These are phyloP conservation scores for Rhysida immarginata DNA, from an alignment of 1,140 invertebrate species.

Conservation along the genomic window DNA sequence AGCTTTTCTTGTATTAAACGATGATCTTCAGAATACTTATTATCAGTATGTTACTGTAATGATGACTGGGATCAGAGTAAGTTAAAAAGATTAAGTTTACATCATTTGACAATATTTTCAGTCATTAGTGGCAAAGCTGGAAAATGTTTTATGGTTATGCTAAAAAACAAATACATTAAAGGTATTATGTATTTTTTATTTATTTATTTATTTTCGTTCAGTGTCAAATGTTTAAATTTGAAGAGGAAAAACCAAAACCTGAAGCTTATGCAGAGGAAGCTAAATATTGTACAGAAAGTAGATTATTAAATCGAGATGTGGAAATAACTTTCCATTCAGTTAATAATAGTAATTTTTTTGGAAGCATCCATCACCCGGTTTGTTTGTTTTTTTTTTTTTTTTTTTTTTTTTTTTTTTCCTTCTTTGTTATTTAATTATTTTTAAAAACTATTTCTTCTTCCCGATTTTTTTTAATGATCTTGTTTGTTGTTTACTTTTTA, in stretches of 20 bases:
- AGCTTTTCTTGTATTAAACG: slow-evolving; percentile 66
- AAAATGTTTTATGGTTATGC: no score
- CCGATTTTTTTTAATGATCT: slow-evolving; percentile 7
- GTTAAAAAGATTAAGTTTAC: no score
- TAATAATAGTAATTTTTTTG: slow-evolving; percentile 78
- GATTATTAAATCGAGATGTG: slow-evolving; percentile 82
- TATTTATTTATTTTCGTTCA: no score
- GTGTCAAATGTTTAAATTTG: slow-evolving; percentile 58
- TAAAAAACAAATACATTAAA: no score
- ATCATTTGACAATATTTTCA: no score
- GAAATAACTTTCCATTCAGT: slow-evolving; percentile 80
- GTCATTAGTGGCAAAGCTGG: no score
- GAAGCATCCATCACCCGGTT: slow-evolving; percentile 84
- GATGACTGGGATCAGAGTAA: slow-evolving; percentile 78
- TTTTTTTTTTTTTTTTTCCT: neutral
- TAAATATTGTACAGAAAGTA: slow-evolving; percentile 76
- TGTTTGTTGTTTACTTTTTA: slow-evolving; percentile 16
- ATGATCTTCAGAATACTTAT: slow-evolving; percentile 42
- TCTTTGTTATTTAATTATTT: neutral
- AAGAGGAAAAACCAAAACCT: slow-evolving; percentile 42
- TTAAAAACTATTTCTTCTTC: slow-evolving; percentile 8
- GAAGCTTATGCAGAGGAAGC: slow-evolving; percentile 61
- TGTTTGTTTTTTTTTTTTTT: slow-evolving; percentile 19
- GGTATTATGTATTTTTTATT: no score
- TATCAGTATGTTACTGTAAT: slow-evolving; percentile 82